Conservation (phyloP, 2,888 invertebrate genomes). For the Drosophila villosipedis region DNA sequence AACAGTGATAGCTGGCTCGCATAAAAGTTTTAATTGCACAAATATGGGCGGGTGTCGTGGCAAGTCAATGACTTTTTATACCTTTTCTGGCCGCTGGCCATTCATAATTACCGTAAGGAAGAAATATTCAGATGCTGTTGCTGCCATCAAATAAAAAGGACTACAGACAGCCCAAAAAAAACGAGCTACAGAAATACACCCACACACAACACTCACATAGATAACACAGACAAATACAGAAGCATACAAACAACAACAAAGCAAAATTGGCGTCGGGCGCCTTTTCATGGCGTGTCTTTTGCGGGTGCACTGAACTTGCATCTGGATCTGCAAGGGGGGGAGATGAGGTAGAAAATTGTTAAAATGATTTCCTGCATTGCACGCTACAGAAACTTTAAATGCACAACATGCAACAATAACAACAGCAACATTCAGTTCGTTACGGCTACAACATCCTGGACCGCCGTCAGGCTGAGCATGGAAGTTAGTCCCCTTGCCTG, state of each 20-base stretch:
- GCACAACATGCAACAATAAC: slow-evolving; percentile 68
- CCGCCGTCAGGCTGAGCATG: slow-evolving; percentile 23
- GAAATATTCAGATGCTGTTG: slow-evolving; percentile 40
- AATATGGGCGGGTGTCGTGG: slow-evolving; percentile 16
- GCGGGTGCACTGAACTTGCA: slow-evolving; percentile 73
- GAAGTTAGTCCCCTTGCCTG: background rate
- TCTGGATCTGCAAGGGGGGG: background rate
- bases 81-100: slow-evolving; percentile 64
- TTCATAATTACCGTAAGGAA: slow-evolving; percentile 71
- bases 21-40: slow-evolving; percentile 73
- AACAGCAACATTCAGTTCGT: slow-evolving; percentile 57
- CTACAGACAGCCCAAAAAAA: slow-evolving; percentile 54
- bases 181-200: background rate
- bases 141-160: slow-evolving; percentile 40
- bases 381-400: slow-evolving; percentile 76
- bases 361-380: slow-evolving; percentile 80
- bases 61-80: slow-evolving; percentile 63
- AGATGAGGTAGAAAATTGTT: slow-evolving; percentile 69
- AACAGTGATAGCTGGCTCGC: slow-evolving; percentile 55
- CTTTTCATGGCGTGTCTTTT: slow-evolving; percentile 71
- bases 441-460: slow-evolving; percentile 59
- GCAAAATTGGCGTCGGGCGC: slow-evolving; percentile 55
- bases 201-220: background rate
- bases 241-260: slow-evolving; percentile 54
- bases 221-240: slow-evolving; percentile 5